A percentile compares a stretch with the other conserved stretches of the same genome.
phyloP scores from a whole-genome alignment of 1,140 invertebrate species.

The Akabosia matsudoensis region DNA sequence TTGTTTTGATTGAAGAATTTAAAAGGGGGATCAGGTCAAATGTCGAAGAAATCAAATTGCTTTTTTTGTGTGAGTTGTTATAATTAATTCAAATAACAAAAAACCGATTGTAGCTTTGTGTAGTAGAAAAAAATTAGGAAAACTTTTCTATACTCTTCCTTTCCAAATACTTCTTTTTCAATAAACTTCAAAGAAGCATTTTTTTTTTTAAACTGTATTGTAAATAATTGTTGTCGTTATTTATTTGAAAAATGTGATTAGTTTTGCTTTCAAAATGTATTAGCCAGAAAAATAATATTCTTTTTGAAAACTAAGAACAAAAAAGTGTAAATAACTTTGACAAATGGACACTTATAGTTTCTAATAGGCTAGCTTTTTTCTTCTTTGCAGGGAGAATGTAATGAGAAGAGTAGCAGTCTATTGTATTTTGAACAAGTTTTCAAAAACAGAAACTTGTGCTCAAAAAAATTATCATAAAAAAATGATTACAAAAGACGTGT shows the following conservation, averaged over 20 bases:
- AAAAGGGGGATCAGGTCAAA: background rate
- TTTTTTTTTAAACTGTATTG: background rate
- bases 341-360: constrained; percentile 26
- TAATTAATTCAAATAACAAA: background rate
- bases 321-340: background rate
- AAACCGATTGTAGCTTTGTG: background rate
- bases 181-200: background rate
- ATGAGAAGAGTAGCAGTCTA: too few species aligned
- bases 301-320: background rate
- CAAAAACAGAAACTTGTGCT: too few species aligned
- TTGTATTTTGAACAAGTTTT: too few species aligned
- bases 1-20: background rate
- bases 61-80: background rate
- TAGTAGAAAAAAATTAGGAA: background rate
- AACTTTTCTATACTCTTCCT: background rate
- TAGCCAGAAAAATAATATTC: background rate
- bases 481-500: constrained; percentile 23
- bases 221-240: background rate
- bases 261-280: background rate
- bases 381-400: constrained; percentile 44
- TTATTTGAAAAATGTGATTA: background rate
- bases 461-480: too few species aligned
- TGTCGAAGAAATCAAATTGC: background rate
- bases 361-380: constrained; percentile 47
- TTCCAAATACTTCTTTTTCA: background rate